Conservation (phyloP, 2,797 vertebrate species). For the Hirundo rustica region DNA sequence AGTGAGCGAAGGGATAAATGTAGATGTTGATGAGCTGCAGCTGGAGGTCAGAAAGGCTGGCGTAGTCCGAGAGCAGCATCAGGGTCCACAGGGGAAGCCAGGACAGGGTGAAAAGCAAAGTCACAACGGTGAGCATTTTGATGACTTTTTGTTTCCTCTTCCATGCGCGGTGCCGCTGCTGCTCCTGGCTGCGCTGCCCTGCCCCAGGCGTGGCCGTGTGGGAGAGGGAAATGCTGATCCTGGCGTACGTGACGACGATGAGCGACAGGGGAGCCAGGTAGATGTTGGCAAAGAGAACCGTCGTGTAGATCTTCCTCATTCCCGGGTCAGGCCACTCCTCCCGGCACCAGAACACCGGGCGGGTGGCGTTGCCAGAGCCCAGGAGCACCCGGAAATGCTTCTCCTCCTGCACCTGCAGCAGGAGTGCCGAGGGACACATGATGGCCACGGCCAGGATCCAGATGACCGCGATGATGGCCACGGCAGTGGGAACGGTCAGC, state of each 20-base stretch:
- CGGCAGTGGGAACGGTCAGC: constrained; percentile 81
- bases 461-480: constrained; percentile 81
- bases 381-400: constrained; percentile 81
- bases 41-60: constrained; percentile 79
- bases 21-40: constrained; percentile 88
- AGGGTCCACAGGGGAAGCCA: constrained; percentile 95
- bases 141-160: constrained; percentile 88
- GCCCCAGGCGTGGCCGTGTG: constrained; percentile 66
- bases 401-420: constrained; percentile 87
- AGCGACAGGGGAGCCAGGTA: constrained; percentile 88
- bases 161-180: constrained; percentile 75
- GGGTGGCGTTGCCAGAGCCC: constrained; percentile 79
- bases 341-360: constrained; percentile 87
- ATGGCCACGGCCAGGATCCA: constrained; percentile 89
- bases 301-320: constrained; percentile 92
- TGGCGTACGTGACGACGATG: constrained; percentile 87
- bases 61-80: constrained; percentile 92
- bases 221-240: constrained; percentile 85
- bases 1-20: constrained; percentile 92
- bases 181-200: constrained; percentile 75
- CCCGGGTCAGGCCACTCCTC: constrained; percentile 89
- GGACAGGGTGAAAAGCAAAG: constrained; percentile 89
- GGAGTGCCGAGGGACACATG: constrained; percentile 90
- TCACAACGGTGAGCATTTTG: constrained; percentile 88
- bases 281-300: constrained; percentile 89